Percentiles rank a stretch among this genome's conserved stretches.
These are phyloP conservation scores for Coronaproctus castanopsis DNA, from an alignment of 2,888 invertebrate species.

Conservation along the genomic window DNA sequence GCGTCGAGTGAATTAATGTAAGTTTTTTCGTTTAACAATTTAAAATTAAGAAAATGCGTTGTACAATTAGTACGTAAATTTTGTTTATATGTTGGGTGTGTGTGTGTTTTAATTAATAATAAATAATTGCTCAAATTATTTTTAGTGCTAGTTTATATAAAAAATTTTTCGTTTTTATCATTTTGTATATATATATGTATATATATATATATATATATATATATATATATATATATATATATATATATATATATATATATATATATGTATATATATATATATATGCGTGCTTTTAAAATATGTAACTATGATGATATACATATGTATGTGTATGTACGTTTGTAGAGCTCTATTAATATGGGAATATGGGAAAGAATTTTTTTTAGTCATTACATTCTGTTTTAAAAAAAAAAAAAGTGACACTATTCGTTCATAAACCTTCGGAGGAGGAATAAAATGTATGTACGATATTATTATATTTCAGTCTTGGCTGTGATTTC, in stretches of 20 bases:
- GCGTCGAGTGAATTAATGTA: too few species aligned
- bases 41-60: constrained; percentile 1
- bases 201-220: too few species aligned
- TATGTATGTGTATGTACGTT: neutral
- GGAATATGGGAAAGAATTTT: neutral
- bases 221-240: too few species aligned
- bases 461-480: constrained; percentile 12
- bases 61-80: neutral
- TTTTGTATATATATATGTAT: neutral
- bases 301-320: neutral
- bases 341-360: neutral
- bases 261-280: neutral
- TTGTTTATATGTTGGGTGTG: constrained; percentile 4
- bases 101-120: neutral
- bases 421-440: neutral
- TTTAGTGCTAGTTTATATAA: too few species aligned
- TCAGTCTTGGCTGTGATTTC: constrained; percentile 23
- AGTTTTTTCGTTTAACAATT: too few species aligned
- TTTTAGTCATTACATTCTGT: too few species aligned
- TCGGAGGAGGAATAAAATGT: constrained; percentile 1
- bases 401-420: too few species aligned
- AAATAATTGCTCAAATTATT: constrained; percentile 12
- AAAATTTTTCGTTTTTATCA: neutral
- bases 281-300: neutral
- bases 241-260: neutral